Conservation (phyloP, 2,797 vertebrate species). For the Pyrrhura leucotis region DNA sequence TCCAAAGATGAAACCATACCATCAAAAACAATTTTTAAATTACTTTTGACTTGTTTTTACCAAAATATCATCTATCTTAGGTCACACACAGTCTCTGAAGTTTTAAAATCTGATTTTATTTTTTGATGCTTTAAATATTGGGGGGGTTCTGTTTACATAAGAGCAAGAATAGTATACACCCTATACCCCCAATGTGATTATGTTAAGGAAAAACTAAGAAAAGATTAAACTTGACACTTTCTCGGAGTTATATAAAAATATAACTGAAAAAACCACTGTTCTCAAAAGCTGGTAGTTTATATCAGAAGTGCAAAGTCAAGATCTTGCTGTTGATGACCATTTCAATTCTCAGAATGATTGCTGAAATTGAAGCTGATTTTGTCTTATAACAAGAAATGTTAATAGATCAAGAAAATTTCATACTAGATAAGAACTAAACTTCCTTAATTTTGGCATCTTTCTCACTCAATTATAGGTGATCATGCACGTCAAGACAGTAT, state of each 20-base stretch:
- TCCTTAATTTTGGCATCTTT: neutral
- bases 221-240: neutral
- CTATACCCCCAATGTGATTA: neutral
- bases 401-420: fast-evolving
- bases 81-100: neutral
- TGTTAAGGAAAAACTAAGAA: neutral
- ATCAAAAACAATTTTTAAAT: neutral
- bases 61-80: neutral
- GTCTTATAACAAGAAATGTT: neutral
- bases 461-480: slow-evolving; percentile 81
- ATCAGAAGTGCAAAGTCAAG: neutral
- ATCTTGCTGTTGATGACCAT: neutral
- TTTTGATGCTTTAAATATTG: neutral
- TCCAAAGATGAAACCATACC: neutral
- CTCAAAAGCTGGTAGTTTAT: neutral
- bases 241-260: neutral
- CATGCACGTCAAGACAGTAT: slow-evolving; percentile 96
- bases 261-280: neutral
- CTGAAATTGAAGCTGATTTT: neutral
- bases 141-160: fast-evolving
- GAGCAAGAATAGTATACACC: neutral
- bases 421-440: neutral
- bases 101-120: neutral
- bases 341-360: neutral
- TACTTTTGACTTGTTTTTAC: neutral